phyloP scores from a whole-genome alignment of 2,888 invertebrate genomes.

The Biston stratarius region DNA sequence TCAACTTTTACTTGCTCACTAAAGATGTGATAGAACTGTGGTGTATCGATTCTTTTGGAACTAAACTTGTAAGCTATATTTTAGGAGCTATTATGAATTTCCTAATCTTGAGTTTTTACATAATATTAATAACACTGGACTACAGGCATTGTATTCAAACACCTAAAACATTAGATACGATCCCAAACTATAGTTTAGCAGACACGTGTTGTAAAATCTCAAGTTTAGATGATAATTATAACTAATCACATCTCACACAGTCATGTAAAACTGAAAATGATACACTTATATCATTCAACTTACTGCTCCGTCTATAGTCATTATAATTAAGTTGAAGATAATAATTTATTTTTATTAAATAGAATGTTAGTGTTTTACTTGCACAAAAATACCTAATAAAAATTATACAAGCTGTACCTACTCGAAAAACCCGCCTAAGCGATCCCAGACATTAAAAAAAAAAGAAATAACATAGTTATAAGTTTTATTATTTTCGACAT shows the following conservation, averaged over 20 bases:
- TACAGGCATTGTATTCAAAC: constrained; percentile 60
- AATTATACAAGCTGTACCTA: no score
- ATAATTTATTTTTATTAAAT: no score
- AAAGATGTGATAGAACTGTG: constrained; percentile 71
- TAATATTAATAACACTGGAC: constrained; percentile 65
- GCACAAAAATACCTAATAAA: no score
- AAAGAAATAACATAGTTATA: no score
- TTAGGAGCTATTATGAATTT: constrained; percentile 71
- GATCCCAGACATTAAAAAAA: no score
- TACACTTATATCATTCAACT: no score
- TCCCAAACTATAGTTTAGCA: constrained; percentile 60
- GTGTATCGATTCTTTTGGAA: constrained; percentile 61
- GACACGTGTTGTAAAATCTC: constrained; percentile 38
- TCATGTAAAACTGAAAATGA: no score
- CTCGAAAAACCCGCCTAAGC: no score
- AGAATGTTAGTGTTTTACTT: no score
- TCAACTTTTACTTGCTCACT: constrained; percentile 73
- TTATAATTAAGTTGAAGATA: no score
- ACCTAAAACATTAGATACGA: constrained; percentile 46
- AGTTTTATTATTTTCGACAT: no score
- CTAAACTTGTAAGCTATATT: constrained; percentile 61
- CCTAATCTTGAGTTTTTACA: constrained; percentile 67
- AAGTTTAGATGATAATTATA: constrained; percentile 17
- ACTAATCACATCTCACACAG: neutral
- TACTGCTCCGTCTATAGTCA: no score